Conservation (phyloP, 35 echinoderm and acorn worm genomes). For the Strongylocentrotus purpuratus region DNA sequence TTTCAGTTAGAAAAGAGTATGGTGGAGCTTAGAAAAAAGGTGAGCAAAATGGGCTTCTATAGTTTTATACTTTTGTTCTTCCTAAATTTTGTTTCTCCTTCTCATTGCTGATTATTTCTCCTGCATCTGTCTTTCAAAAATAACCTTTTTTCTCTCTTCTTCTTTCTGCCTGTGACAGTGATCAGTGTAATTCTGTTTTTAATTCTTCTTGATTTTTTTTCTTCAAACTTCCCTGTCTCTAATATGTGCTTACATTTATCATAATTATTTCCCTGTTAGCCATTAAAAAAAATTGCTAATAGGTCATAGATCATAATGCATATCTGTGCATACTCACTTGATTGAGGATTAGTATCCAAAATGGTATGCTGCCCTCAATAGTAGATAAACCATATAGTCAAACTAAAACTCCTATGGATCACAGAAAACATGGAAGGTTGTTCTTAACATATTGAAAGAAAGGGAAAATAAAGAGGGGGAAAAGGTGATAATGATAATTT, state of each 20-base stretch:
- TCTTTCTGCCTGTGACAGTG: background rate
- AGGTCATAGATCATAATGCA: background rate
- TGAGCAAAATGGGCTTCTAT: background rate
- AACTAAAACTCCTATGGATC: too few species aligned
- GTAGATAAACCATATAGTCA: background rate
- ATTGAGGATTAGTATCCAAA: background rate
- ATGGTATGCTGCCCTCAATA: background rate
- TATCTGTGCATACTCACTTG: background rate
- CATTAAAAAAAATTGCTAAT: background rate
- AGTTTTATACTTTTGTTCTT: background rate
- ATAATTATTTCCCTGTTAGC: background rate
- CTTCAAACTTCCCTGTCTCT: too few species aligned
- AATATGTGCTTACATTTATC: background rate
- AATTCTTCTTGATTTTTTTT: too few species aligned
- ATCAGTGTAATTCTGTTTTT: background rate
- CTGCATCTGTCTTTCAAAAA: background rate
- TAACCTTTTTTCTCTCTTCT: background rate
- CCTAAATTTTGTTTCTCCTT: background rate
- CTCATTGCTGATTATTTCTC: background rate
- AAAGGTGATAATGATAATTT: too few species aligned
- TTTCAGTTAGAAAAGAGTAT: conserved; percentile 76
- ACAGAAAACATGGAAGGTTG: too few species aligned
- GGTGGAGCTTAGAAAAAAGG: conserved; percentile 71
- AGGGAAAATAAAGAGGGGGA: too few species aligned
- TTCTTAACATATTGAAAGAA: too few species aligned